Evolutionary conservation across 2,797 vertebrate genomes (phyloP), one percentile per base, ranked within the genome.

Genomic region (Leptoclinus maculatus): DNA sequence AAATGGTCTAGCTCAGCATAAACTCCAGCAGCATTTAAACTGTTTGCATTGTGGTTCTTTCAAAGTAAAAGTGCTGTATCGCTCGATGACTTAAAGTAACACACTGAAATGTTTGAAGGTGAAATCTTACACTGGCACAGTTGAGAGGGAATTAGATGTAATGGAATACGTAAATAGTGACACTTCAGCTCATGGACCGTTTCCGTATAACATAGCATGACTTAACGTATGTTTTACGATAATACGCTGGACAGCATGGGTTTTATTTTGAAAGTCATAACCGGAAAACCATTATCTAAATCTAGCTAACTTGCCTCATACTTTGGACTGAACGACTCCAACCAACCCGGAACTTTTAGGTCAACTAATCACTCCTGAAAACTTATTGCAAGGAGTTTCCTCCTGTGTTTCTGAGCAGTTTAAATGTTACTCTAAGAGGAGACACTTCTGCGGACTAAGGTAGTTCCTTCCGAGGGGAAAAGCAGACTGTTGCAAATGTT

Each of bases 331-430:
- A 87, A 7, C 76, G 47, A 73, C 83, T 89, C 67, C n/a, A 78
- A 84, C 89, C 90, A 94, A 95, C 95, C 95, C 94, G 95, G 95
- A 96, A 95, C 95, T 92, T 92, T 93, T 84, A 85, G 81, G 36
- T 69, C 27, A 79, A 85, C 84, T 82, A 87, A 86, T 89, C 76
- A 88, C 8, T 72, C 66, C 74, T 74, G 63, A 69, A 85, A 83
- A 83, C 66, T 62, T 80, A 21, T 64, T 39, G 36, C 19, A 32
- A 68, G 53, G 76, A 74, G 74, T 83, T 82, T 62, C 54, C 58
- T 60, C 7, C 54, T 21, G 16, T 36, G 25, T 57, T 29, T 21
- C 69, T 72, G 25, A 47, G 14, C 17, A 14, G 25, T 7, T 57
- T 25, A 8, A 0, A 70, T 75, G 79, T 38, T 9, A 45, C 21